phyloP scores from a whole-genome alignment of 2,113 vertebrate genomes.

The Tinamus guttatus region DNA sequence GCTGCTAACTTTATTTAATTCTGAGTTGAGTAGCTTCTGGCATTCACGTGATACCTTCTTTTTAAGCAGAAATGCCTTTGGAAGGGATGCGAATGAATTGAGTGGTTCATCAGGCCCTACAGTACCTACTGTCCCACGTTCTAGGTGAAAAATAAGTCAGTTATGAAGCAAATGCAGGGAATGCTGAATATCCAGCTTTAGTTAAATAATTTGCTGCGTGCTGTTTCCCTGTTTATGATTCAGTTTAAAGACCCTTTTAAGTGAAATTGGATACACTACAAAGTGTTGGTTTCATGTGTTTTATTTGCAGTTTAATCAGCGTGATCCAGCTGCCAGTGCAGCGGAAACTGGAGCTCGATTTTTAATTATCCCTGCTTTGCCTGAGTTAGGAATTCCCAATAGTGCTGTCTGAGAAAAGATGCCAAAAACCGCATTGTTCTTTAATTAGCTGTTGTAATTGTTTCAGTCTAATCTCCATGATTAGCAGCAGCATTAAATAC shows the following conservation, averaged over 20 bases:
- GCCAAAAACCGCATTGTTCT: conserved; percentile 85
- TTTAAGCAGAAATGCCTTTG: not conserved
- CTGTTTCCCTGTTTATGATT: conserved; percentile 77
- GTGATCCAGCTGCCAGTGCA: conserved; percentile 78
- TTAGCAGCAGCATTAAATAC: conserved; percentile 87
- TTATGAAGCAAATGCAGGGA: not conserved
- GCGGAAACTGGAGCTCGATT: conserved; percentile 72
- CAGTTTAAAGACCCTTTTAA: conserved; percentile 80
- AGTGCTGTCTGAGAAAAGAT: conserved; percentile 77
- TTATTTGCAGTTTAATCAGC: conserved; percentile 85
- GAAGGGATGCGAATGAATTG: not conserved
- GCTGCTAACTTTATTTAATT: not conserved
- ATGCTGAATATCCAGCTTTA: conserved; percentile 43
- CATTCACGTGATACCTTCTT: not conserved
- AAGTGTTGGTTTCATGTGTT: conserved; percentile 81
- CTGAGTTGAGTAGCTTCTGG: not conserved
- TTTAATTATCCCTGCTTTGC: conserved; percentile 86
- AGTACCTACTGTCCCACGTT: not conserved
- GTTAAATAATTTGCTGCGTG: conserved; percentile 75
- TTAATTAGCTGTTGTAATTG: conserved; percentile 89
- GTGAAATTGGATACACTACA: conserved; percentile 82
- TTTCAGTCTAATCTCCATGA: conserved; percentile 86
- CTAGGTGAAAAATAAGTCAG: not conserved
- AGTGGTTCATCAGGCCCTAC: not conserved
- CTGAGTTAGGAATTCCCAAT: conserved; percentile 82